These are phyloP conservation scores for Hirudinaria manillensis DNA, from an alignment of 2,888 invertebrate species.

Conservation along the genomic window DNA sequence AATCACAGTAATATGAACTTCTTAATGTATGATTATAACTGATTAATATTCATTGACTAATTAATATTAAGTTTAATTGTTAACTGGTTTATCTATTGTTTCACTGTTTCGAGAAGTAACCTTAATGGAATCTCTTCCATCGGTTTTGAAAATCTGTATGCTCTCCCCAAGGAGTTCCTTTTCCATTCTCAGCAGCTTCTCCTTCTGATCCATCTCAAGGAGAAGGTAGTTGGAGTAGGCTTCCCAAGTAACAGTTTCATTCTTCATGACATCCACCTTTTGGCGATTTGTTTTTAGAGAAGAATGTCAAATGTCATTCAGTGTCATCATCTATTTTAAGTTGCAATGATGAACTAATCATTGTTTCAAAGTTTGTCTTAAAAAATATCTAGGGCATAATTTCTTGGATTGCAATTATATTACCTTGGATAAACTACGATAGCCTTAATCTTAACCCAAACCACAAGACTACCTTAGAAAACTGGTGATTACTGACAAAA, in stretches of 20 bases:
- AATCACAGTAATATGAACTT: no score
- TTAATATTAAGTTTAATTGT: no score
- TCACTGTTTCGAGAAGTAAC: neutral
- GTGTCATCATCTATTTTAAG: neutral
- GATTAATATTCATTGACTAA: no score
- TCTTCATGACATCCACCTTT: constrained; percentile 28
- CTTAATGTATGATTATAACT: no score
- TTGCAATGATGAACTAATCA: neutral
- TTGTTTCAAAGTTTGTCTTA: no score
- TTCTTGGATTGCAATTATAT: no score
- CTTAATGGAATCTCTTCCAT: constrained; percentile 28
- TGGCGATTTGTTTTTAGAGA: neutral
- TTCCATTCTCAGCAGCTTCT: constrained; percentile 21
- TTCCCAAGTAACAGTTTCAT: constrained; percentile 22
- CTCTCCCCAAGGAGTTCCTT: constrained; percentile 26
- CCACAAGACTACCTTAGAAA: no score
- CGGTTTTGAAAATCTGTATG: constrained; percentile 24
- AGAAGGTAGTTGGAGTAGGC: constrained; percentile 26
- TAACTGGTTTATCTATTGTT: no score
- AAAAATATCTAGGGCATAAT: no score
- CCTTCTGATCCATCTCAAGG: constrained; percentile 28
- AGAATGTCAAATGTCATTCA: neutral
- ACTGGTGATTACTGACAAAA: no score
- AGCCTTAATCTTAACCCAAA: no score
- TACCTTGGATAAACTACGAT: no score